Percentiles rank a stretch among this genome's conserved stretches.
Evolutionary conservation across 2,113 vertebrate genomes (phyloP).

Genomic region (Holacanthus passer): DNA sequence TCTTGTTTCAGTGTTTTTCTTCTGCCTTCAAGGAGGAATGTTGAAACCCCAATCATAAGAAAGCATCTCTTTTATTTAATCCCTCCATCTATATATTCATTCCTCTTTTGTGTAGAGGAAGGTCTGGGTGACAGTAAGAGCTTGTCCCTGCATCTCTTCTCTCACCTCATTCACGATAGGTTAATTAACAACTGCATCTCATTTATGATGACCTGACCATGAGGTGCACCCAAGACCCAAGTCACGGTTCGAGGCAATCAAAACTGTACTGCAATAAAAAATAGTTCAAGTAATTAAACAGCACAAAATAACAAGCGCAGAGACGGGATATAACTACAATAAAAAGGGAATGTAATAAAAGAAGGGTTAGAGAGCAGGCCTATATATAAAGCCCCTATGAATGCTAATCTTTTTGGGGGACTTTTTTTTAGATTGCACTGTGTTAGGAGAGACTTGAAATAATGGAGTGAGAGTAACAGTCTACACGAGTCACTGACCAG

Average conservation of each 20-base stretch:
- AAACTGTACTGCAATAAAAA: conserved; percentile 32
- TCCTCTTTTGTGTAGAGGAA: background rate
- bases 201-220: conserved; percentile 40
- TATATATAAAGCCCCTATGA: conserved; percentile 19
- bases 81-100: background rate
- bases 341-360: conserved; percentile 23
- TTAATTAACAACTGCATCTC: conserved; percentile 62
- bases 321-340: background rate
- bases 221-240: conserved; percentile 6
- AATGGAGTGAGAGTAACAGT: conserved; percentile 14
- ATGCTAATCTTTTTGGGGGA: conserved; percentile 3
- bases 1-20: background rate
- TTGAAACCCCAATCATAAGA: conserved; percentile 3
- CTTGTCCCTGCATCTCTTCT: conserved; percentile 30
- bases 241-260: conserved; percentile 53
- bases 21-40: conserved; percentile 7
- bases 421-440: background rate
- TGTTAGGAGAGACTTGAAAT: conserved; percentile 4
- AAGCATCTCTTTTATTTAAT: conserved; percentile 16
- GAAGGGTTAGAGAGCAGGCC: conserved; percentile 7
- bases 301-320: conserved; percentile 36
- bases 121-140: background rate
- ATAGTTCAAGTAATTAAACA: conserved; percentile 56
- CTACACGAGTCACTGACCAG: conserved; percentile 22
- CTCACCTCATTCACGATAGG: conserved; percentile 57